phyloP scores from a whole-genome alignment of 1,140 invertebrate species.

The Pogonomyrmex barbatus region DNA sequence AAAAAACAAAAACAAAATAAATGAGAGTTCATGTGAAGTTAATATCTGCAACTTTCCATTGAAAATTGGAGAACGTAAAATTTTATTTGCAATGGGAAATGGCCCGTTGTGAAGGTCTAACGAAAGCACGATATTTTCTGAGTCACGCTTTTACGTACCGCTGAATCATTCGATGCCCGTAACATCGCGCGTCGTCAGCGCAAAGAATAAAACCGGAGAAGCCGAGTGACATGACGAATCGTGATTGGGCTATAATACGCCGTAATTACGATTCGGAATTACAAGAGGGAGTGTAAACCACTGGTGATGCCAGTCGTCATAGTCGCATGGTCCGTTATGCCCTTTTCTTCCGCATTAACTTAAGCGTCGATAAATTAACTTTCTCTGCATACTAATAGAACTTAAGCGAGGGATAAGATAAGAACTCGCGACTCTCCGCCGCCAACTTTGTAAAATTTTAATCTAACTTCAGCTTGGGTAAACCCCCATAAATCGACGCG shows the following conservation, averaged over 20 bases:
- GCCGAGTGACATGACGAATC: constrained; percentile 14
- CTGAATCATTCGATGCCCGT: constrained; percentile 16
- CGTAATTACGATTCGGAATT: constrained; percentile 36
- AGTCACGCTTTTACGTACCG: constrained; percentile 5
- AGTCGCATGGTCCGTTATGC: constrained; percentile 24
- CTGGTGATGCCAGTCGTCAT: constrained; percentile 13
- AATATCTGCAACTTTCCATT: not conserved
- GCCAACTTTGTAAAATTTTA: constrained; percentile 61
- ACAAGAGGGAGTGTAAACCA: constrained; percentile 4
- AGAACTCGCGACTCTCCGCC: constrained; percentile 33
- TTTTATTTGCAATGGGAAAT: not conserved
- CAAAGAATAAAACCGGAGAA: not conserved
- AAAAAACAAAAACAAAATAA: not conserved
- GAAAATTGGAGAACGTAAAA: not conserved
- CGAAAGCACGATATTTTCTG: constrained; percentile 14
- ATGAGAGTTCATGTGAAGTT: not conserved
- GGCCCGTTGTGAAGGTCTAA: not conserved
- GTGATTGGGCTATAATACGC: not conserved
- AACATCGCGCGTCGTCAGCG: not conserved
- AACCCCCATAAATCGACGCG: constrained; percentile 34
- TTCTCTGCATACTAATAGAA: constrained; percentile 64
- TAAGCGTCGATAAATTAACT: constrained; percentile 72
- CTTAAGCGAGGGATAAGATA: constrained; percentile 43
- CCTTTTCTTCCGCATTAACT: constrained; percentile 59
- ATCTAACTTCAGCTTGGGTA: constrained; percentile 36